phyloP scores from a whole-genome alignment of 2,888 invertebrate species.

The Iselma pallidipennis region DNA sequence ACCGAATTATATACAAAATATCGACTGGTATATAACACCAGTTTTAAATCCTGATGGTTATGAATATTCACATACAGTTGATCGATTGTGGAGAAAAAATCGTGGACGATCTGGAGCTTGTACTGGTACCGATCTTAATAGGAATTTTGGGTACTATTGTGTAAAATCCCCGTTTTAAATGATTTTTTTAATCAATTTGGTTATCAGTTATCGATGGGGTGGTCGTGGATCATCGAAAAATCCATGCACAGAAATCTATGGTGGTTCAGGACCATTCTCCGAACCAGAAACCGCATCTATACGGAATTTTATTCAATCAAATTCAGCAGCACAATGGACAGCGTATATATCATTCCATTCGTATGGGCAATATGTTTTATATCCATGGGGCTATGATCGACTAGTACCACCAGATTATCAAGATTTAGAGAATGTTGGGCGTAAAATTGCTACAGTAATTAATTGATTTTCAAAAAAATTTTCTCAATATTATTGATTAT shows the following conservation, averaged over 20 bases:
- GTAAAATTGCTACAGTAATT: conserved; percentile 67
- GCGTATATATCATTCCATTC: conserved; percentile 82
- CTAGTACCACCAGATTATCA: conserved; percentile 70
- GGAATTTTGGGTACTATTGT: conserved; percentile 85
- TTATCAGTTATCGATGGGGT: conserved; percentile 76
- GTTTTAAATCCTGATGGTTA: conserved; percentile 87
- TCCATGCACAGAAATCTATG: conserved; percentile 81
- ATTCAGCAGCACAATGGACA: conserved; percentile 60
- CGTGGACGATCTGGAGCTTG: conserved; percentile 66
- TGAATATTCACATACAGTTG: conserved; percentile 78
- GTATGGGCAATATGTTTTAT: conserved; percentile 82
- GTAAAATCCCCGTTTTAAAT: too few species aligned
- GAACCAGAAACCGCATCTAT: conserved; percentile 83
- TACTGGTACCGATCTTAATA: conserved; percentile 79
- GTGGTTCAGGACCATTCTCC: conserved; percentile 79
- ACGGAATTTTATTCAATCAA: conserved; percentile 57
- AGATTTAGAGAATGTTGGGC: conserved; percentile 72
- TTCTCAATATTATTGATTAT: background rate
- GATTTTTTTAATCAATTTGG: background rate
- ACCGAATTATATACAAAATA: conserved; percentile 70
- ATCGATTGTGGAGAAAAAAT: conserved; percentile 85
- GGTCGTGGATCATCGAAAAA: conserved; percentile 81
- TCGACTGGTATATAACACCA: conserved; percentile 81
- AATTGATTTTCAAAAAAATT: background rate
- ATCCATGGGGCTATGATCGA: conserved; percentile 85